Percentiles rank a stretch among this genome's conserved stretches.
Evolutionary conservation across 2,113 vertebrate genomes (phyloP).

Genomic region (Odontesthes bonariensis): DNA sequence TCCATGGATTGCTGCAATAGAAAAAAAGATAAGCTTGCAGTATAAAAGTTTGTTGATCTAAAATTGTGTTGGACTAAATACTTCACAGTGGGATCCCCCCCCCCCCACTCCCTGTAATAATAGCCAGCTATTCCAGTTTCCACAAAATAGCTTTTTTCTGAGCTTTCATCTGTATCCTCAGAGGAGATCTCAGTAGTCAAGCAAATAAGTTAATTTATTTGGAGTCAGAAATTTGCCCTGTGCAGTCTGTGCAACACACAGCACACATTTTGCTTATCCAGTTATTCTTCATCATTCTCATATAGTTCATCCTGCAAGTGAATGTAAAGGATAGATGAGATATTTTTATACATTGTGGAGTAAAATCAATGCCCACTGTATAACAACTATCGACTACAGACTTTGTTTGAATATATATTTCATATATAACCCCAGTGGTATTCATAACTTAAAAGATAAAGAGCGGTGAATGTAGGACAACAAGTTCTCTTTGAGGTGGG

Average conservation of each 20-base stretch:
- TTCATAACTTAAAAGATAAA: slow-evolving; percentile 27
- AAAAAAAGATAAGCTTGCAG: not conserved
- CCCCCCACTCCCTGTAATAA: too few species aligned
- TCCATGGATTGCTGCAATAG: not conserved
- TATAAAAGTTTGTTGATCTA: not conserved
- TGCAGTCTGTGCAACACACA: not conserved
- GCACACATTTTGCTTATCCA: not conserved
- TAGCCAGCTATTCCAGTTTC: too few species aligned
- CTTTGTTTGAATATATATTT: not conserved
- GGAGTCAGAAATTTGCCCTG: not conserved
- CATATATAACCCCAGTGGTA: slow-evolving; percentile 10
- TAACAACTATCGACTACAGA: not conserved
- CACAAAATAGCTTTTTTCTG: too few species aligned
- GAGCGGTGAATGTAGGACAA: not conserved
- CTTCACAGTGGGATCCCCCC: too few species aligned
- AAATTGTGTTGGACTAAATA: too few species aligned
- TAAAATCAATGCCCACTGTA: not conserved
- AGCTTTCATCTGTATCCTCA: too few species aligned
- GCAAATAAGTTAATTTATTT: not conserved
- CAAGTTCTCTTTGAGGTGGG: slow-evolving; percentile 12
- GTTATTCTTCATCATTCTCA: too few species aligned
- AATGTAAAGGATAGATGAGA: not conserved
- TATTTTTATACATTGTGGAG: not conserved
- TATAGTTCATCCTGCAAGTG: not conserved
- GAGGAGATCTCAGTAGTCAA: not conserved